These are phyloP conservation scores for Scaptomyza flava DNA, from an alignment of 2,888 invertebrate genomes.

Conservation along the genomic window DNA sequence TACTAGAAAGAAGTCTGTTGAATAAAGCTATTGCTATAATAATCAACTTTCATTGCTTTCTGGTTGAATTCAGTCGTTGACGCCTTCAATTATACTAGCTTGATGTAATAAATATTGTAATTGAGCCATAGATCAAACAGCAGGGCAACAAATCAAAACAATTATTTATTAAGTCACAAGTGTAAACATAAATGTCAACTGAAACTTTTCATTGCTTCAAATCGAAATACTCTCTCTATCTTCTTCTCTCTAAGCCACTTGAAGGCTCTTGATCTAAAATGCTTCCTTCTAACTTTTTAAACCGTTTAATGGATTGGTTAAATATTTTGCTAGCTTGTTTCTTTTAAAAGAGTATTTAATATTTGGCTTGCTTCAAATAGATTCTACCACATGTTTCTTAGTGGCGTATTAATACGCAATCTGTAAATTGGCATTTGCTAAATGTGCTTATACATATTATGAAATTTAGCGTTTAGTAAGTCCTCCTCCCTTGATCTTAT, in stretches of 20 bases:
- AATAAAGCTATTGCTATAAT: not conserved
- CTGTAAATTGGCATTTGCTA: slow-evolving; percentile 15
- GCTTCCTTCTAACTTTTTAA: too few relatives aligned
- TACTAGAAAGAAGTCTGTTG: not conserved
- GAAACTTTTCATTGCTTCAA: not conserved
- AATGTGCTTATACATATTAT: not conserved
- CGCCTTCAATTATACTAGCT: slow-evolving; percentile 4
- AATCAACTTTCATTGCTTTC: too few relatives aligned
- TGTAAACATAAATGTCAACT: slow-evolving; percentile 9
- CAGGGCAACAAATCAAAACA: slow-evolving; percentile 13
- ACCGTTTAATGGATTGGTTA: too few relatives aligned
- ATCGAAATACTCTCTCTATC: too few relatives aligned
- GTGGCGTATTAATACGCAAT: slow-evolving; percentile 16
- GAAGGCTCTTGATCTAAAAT: too few relatives aligned
- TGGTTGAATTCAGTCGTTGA: not conserved
- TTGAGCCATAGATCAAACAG: slow-evolving; percentile 4
- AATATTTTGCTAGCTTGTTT: too few relatives aligned
- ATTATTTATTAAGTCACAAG: slow-evolving; percentile 13
- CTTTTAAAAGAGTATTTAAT: slow-evolving; percentile 1
- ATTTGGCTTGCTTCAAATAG: not conserved
- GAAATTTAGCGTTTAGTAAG: slow-evolving; percentile 26
- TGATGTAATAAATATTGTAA: slow-evolving; percentile 14
- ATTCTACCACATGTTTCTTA: not conserved
- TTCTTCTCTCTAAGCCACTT: too few relatives aligned
- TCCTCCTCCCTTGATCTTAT: slow-evolving; percentile 20